A percentile compares a stretch with the other conserved stretches of the same genome.
These are phyloP conservation scores for Dolichopus griseipennis DNA, from an alignment of 2,888 invertebrate species.

Conservation along the genomic window DNA sequence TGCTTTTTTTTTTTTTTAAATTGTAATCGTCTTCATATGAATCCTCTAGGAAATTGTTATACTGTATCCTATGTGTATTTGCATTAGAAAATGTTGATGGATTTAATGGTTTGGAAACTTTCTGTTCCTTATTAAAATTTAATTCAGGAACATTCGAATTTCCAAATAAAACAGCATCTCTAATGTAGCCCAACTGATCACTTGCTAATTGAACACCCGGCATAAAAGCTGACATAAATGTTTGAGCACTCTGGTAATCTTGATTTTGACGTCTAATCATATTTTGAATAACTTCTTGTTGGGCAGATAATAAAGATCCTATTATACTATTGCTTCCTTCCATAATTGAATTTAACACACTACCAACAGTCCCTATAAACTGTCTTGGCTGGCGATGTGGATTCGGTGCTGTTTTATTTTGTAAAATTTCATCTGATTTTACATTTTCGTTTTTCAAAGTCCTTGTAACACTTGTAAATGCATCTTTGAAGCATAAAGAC, in stretches of 20 bases:
- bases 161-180: background rate
- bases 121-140: background rate
- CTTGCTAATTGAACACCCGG: background rate
- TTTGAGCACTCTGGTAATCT: background rate
- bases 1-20: too few species aligned
- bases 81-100: too few species aligned
- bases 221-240: background rate
- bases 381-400: background rate
- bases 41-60: too few species aligned
- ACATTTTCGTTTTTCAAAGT: background rate
- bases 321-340: conserved; percentile 7
- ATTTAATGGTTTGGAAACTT: too few species aligned
- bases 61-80: too few species aligned
- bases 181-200: background rate
- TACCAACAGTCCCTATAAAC: background rate
- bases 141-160: background rate
- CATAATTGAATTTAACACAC: background rate
- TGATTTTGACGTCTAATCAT: background rate
- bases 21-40: too few species aligned
- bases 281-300: conserved; percentile 2
- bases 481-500: background rate
- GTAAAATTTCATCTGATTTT: background rate
- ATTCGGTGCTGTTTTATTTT: background rate
- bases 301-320: background rate
- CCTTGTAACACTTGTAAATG: background rate